Percentiles rank a stretch among this genome's conserved stretches.
Evolutionary conservation across 2,888 invertebrate species (phyloP).

Genomic region (Labia minor): DNA sequence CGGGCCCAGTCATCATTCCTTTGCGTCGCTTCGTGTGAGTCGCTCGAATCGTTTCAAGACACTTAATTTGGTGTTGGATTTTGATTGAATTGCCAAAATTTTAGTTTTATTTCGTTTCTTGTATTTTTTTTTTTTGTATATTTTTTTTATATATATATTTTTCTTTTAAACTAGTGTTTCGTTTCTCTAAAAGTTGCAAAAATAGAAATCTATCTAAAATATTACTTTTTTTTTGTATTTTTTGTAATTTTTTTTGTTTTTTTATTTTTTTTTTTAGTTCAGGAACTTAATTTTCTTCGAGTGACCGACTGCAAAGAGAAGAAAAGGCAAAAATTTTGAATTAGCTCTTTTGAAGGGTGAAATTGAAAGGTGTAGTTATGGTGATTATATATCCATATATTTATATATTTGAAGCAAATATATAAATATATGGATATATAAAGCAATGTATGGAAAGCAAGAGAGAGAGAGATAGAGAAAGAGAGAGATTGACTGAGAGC

Average conservation of each 20-base stretch:
- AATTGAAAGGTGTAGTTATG: background rate
- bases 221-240: background rate
- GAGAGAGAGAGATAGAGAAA: background rate
- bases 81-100: conserved; percentile 4
- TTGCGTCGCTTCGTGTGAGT: conserved; percentile 13
- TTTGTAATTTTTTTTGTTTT: background rate
- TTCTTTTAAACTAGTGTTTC: background rate
- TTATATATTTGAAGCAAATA: background rate
- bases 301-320: conserved; percentile 13
- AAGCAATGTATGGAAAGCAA: background rate
- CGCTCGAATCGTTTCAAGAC: conserved; percentile 7
- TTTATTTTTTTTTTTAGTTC: background rate
- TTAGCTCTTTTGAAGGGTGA: background rate
- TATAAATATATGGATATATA: background rate
- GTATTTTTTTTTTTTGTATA: background rate
- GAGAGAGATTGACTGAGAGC: background rate
- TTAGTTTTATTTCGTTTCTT: background rate
- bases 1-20: conserved; percentile 13
- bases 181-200: conserved; percentile 13
- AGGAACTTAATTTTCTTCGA: conserved; percentile 13
- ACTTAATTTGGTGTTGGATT: conserved; percentile 7
- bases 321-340: conserved; percentile 4
- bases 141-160: background rate
- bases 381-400: background rate
- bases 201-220: conserved; percentile 13